These are phyloP conservation scores for Parasteatoda lunata DNA, from an alignment of 2,888 invertebrate genomes.

Conservation along the genomic window DNA sequence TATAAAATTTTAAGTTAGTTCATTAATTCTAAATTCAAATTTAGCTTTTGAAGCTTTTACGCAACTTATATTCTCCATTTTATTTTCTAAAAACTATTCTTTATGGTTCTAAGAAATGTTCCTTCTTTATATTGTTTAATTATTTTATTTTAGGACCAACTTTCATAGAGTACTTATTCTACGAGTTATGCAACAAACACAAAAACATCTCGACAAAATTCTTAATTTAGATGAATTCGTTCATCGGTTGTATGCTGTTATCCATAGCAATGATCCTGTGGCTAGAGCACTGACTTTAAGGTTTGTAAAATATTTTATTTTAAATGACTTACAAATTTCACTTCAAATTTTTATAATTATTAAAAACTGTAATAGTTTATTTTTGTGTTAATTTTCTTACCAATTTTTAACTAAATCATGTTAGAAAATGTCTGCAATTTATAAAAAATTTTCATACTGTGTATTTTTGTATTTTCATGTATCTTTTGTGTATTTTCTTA, in stretches of 20 bases:
- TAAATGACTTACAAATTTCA: background rate
- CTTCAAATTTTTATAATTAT: background rate
- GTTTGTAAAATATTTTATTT: slow-evolving; percentile 70
- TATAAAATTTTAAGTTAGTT: too few relatives aligned
- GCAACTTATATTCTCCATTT: too few relatives aligned
- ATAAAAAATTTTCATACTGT: too few relatives aligned
- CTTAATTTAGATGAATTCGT: slow-evolving; percentile 96
- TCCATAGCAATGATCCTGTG: slow-evolving; percentile 96
- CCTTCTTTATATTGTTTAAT: background rate
- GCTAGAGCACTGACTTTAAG: slow-evolving; percentile 90
- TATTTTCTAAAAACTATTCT: too few relatives aligned
- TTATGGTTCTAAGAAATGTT: too few relatives aligned
- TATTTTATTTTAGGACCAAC: slow-evolving; percentile 81
- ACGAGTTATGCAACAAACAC: slow-evolving; percentile 92
- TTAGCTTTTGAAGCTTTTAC: too few relatives aligned
- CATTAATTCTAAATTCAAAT: too few relatives aligned
- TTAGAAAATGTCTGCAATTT: too few relatives aligned
- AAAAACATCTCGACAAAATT: slow-evolving; percentile 79
- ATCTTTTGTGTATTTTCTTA: too few relatives aligned
- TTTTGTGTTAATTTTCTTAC: too few relatives aligned
- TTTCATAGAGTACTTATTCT: slow-evolving; percentile 93
- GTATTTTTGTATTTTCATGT: too few relatives aligned
- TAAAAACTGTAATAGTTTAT: background rate
- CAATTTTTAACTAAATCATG: too few relatives aligned
- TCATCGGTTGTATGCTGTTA: slow-evolving; percentile 91